Conservation (phyloP, 2,888 invertebrate genomes). For the Hirtodrosophila histrioides region DNA sequence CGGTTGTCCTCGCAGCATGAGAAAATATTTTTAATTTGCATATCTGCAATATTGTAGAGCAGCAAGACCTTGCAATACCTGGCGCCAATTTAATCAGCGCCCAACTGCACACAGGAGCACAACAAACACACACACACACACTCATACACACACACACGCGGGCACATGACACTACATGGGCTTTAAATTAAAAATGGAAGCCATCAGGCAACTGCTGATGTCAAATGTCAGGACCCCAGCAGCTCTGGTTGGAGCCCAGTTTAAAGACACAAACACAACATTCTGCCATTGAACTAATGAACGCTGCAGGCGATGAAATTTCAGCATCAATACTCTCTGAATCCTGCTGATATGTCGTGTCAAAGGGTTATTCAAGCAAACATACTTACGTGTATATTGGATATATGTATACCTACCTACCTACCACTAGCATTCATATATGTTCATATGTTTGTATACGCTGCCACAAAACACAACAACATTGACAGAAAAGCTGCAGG, state of each 20-base stretch:
- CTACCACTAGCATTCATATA: no score
- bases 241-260: slow-evolving; percentile 19
- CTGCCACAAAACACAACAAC: no score
- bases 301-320: slow-evolving; percentile 62
- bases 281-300: slow-evolving; percentile 69
- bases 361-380: slow-evolving; percentile 59
- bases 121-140: no score
- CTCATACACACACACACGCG: not conserved
- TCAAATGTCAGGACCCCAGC: slow-evolving; percentile 28
- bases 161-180: slow-evolving; percentile 42
- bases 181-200: slow-evolving; percentile 59
- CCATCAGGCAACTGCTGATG: slow-evolving; percentile 21
- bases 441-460: no score
- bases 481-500: no score
- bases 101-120: slow-evolving; percentile 18
- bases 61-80: slow-evolving; percentile 17
- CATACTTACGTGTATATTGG: slow-evolving; percentile 1
- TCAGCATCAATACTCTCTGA: slow-evolving; percentile 17
- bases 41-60: slow-evolving; percentile 36
- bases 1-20: slow-evolving; percentile 5
- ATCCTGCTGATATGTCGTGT: slow-evolving; percentile 48
- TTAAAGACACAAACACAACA: slow-evolving; percentile 55
- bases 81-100: slow-evolving; percentile 61
- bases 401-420: no score
- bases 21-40: slow-evolving; percentile 61